Base-by-base conservation (phyloP, 2,888 invertebrate species). In the Amblyjoppa fuscipennis region DNA sequence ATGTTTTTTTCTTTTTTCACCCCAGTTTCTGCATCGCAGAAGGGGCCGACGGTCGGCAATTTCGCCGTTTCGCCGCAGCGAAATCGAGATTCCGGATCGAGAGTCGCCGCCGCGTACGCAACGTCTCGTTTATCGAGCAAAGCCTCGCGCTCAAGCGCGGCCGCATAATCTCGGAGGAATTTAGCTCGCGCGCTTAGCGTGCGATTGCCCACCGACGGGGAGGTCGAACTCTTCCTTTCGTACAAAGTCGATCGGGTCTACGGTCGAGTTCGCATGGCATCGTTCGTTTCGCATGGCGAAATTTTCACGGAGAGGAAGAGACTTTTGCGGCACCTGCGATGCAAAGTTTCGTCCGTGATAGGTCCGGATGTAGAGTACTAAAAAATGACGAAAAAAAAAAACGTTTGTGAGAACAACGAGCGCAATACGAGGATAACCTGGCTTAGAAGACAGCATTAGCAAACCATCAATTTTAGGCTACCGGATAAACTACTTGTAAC, bases 131-230 rank as follows among this genome's bases (percentile, higher is more conserved):
- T 51, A 51, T 51, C 64, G 51, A 66, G 75, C 75, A 13, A 53
- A 51, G 66, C 66, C 31, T 20, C 31, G 31, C 11, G 56, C 53
- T 31, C 34, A 38, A 68, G 51, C 61, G 38, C 51, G 76, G 79
- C 83, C 84, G 83, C 85, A 87, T 79, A 87, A 88, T 83, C 85
- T 84, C 28, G 41, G 7, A 74, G 85, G 85, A 85, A 88, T 87
- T 82, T 51, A 66, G 70, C 51, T 68, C 53, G 68, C 71, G 38
- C 74, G 64, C 20, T 20, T 20, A 20, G 28, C 41, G n/a, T 68
- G 84, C 66, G 75, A 75, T 61, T 70, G 81, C 79, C 59, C 76
- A 70, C 31, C 74, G 71, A 84, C 69, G 28, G 83, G 79, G 71
- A 64, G 75, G 69, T 51, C 76, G 75, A 38, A 76, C 80, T 77